Evolutionary conservation across 1,140 invertebrate species (phyloP).

Genomic region (Triops longicaudatus): DNA sequence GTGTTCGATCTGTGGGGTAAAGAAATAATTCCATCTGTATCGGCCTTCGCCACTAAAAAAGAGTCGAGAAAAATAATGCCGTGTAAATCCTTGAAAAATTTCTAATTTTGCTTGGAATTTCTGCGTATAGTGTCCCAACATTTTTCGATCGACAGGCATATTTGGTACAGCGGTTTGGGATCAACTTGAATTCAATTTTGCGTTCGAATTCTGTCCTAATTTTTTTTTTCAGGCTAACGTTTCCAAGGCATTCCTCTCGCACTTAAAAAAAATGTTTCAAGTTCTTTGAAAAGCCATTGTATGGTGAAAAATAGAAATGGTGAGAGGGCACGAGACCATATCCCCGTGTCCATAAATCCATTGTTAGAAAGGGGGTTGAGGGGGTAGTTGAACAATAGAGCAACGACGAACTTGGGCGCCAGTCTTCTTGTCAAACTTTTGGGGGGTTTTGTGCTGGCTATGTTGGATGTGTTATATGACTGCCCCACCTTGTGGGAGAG

Average conservation of each 20-base stretch:
- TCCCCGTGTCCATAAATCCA: conserved; percentile 8
- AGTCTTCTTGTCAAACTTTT: neutral
- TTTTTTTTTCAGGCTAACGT: neutral
- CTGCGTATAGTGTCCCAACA: no score
- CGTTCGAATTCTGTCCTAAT: no score
- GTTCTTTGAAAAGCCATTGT: neutral
- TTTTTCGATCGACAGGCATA: no score
- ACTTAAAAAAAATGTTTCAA: neutral
- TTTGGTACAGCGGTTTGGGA: no score
- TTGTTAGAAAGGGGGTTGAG: neutral
- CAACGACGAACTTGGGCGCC: neutral
- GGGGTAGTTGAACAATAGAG: neutral
- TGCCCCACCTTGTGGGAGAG: conserved; percentile 5
- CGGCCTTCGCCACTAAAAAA: no score
- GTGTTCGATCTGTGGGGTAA: neutral
- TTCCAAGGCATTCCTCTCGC: neutral
- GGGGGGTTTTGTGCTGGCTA: neutral
- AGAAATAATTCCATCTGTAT: no score
- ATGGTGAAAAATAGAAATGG: neutral
- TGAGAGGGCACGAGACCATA: neutral
- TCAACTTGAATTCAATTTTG: no score
- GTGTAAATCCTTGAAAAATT: no score
- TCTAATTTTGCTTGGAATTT: no score
- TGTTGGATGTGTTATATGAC: neutral
- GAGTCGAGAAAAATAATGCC: no score